Percentiles rank a stretch among this genome's conserved stretches.
phyloP scores from a whole-genome alignment of 1,140 invertebrate species.

The Drosophila melanica region DNA sequence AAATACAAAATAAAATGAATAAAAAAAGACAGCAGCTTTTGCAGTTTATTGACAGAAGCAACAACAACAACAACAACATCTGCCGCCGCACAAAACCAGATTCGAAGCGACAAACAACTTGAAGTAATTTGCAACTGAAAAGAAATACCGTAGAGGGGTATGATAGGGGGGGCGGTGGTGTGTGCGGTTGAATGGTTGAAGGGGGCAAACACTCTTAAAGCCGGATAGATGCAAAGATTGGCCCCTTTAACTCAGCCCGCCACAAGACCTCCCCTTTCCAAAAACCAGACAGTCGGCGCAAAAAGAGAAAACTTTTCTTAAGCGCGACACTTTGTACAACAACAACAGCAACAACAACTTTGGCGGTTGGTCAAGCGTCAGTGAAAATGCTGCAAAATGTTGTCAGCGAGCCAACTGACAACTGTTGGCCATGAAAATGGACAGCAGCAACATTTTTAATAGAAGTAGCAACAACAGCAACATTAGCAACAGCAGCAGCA shows the following conservation, averaged over 20 bases:
- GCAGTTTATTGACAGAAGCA: constrained; percentile 70
- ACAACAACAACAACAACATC: constrained; percentile 27
- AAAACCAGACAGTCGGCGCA: constrained; percentile 21
- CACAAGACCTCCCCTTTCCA: background rate
- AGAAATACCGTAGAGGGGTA: constrained; percentile 63
- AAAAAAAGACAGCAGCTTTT: constrained; percentile 24
- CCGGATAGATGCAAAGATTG: constrained; percentile 31
- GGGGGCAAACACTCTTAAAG: constrained; percentile 2
- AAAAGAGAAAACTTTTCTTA: constrained; percentile 76
- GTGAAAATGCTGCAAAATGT: constrained; percentile 42
- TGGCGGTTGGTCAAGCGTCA: constrained; percentile 34
- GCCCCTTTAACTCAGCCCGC: constrained; percentile 3
- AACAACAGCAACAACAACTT: constrained; percentile 34
- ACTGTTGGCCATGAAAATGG: constrained; percentile 39
- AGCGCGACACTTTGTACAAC: constrained; percentile 68
- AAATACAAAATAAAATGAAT: constrained; percentile 8
- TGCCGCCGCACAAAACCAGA: constrained; percentile 55
- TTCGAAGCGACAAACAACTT: constrained; percentile 54
- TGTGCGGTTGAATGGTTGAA: background rate
- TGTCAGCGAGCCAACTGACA: constrained; percentile 25
- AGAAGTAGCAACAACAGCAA: background rate
- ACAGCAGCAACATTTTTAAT: constrained; percentile 3
- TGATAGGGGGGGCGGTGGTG: background rate
- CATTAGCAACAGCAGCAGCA: constrained; percentile 1
- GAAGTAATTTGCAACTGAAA: constrained; percentile 78